Percentiles rank a stretch among this genome's conserved stretches.
Evolutionary conservation across 2,797 vertebrate species (phyloP).

Genomic region (Malurus splendens): DNA sequence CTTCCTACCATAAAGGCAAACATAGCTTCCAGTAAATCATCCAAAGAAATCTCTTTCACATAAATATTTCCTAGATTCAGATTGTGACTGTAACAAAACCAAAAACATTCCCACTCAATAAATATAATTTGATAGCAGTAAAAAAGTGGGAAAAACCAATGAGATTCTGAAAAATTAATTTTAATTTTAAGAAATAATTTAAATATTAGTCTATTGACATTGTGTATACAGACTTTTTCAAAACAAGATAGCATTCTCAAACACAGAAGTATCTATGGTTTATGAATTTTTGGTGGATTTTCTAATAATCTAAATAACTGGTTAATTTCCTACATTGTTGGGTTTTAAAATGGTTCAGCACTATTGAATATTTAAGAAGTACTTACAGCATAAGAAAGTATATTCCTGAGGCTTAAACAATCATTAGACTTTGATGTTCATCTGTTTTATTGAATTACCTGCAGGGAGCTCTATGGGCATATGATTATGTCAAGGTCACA

Average conservation of each 20-base stretch:
- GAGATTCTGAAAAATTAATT: not conserved
- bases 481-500: conserved; percentile 60
- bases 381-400: not conserved
- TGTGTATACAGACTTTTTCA: not conserved
- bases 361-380: not conserved
- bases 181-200: not conserved
- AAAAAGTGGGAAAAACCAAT: not conserved
- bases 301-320: not conserved
- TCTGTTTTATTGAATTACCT: conserved; percentile 55
- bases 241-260: not conserved
- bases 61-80: not conserved
- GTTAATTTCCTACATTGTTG: not conserved
- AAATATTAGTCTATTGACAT: not conserved
- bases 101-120: not conserved
- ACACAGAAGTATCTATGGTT: not conserved
- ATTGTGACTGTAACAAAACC: not conserved
- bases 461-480: conserved; percentile 50
- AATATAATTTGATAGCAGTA: not conserved
- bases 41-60: not conserved
- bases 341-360: not conserved
- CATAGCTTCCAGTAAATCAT: not conserved
- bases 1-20: not conserved
- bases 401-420: conserved; percentile 51
- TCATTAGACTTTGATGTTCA: conserved; percentile 48
- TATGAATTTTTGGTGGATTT: not conserved